Conservation (phyloP, 2,797 vertebrate genomes). For the Lophius americanus region DNA sequence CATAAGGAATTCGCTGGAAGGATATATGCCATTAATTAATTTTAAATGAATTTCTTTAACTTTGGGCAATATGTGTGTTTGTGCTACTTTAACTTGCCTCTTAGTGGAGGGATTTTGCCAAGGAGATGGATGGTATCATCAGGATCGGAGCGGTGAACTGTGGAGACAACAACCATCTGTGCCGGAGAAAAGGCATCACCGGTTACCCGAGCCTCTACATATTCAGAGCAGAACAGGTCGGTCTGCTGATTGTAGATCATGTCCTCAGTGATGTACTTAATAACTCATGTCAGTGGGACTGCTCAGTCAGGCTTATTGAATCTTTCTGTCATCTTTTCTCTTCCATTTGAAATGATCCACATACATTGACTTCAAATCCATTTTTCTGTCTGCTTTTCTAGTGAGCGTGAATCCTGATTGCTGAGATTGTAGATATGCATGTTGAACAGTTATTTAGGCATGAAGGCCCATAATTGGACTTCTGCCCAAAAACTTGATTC, state of each 20-base stretch:
- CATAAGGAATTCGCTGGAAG: no score
- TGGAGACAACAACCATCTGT: conserved; percentile 93
- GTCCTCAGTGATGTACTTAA: neutral
- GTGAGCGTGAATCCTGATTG: no score
- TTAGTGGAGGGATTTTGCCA: conserved; percentile 97
- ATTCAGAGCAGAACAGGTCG: conserved; percentile 89
- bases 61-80: neutral
- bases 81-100: conserved; percentile 4
- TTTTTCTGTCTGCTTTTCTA: no score
- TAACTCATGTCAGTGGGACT: neutral
- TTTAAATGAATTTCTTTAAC: neutral
- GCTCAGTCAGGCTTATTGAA: no score
- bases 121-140: conserved; percentile 95
- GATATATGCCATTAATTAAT: no score
- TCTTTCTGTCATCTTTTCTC: no score
- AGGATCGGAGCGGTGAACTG: conserved; percentile 96
- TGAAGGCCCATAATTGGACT: no score
- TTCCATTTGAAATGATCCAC: no score
- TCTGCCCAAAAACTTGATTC: no score
- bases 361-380: no score
- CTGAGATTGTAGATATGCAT: no score
- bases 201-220: conserved; percentile 94
- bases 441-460: no score
- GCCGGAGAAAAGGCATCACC: conserved; percentile 91
- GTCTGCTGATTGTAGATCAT: neutral